Evolutionary conservation across 2,797 vertebrate species (phyloP).

Genomic region (Adrianichthys oophorus): DNA sequence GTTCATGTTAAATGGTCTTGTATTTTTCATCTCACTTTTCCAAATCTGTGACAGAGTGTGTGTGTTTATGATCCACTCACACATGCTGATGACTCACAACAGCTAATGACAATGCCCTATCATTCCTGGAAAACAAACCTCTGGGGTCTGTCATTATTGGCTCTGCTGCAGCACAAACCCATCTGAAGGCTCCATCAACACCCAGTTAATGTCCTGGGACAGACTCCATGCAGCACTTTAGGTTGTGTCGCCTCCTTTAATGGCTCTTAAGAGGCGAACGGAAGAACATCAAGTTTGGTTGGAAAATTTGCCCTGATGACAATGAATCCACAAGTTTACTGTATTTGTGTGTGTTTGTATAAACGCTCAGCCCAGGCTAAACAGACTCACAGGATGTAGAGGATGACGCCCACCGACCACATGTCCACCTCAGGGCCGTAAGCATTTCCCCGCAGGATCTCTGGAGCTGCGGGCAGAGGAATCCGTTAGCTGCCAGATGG

Average conservation of each 20-base stretch:
- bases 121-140: not conserved
- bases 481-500: conserved; percentile 44
- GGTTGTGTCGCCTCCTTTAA: not conserved
- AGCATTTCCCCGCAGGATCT: conserved; percentile 81
- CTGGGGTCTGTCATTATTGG: not conserved
- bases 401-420: conserved; percentile 91
- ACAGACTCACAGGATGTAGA: conserved; percentile 89
- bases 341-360: conserved; percentile 16
- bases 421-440: conserved; percentile 90
- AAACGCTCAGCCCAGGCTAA: not conserved
- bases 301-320: conserved; percentile 8
- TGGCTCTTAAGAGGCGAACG: not conserved
- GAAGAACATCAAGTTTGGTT: conserved; percentile 1
- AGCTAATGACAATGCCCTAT: not conserved
- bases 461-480: conserved; percentile 74
- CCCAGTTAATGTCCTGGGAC: not conserved
- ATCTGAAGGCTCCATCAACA: conserved; percentile 3
- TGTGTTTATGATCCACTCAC: not conserved
- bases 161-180: not conserved
- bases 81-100: not conserved
- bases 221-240: conserved; percentile 8
- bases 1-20: too few species aligned
- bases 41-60: too few species aligned
- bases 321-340: not conserved
- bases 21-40: too few species aligned